These are phyloP conservation scores for Drosophila borealis DNA, from an alignment of 2,888 invertebrate genomes.

Conservation along the genomic window DNA sequence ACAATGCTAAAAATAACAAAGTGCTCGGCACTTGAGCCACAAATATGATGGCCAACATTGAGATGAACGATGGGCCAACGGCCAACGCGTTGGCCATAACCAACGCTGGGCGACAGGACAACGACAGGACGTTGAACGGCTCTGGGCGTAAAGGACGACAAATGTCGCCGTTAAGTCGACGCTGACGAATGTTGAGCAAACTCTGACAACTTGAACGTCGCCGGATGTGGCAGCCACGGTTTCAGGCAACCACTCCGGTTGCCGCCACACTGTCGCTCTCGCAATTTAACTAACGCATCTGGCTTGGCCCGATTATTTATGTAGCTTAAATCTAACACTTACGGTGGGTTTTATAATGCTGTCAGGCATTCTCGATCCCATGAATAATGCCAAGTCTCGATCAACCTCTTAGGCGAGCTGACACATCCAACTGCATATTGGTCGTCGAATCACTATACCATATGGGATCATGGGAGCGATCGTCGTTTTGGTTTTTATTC, in stretches of 20 bases:
- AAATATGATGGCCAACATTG: conserved; percentile 64
- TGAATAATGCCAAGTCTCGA: no score
- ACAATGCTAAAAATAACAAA: conserved; percentile 74
- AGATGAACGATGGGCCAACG: conserved; percentile 15
- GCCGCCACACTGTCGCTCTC: background rate
- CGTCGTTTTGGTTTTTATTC: no score
- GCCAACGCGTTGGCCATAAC: conserved; percentile 20
- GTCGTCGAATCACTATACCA: no score
- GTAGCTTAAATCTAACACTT: no score
- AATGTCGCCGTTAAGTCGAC: conserved; percentile 68
- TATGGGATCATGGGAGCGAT: no score
- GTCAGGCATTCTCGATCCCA: no score
- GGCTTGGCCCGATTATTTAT: no score
- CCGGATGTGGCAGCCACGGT: conserved; percentile 8
- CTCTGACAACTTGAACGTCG: conserved; percentile 32
- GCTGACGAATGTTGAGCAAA: conserved; percentile 68
- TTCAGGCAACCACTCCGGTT: conserved; percentile 17
- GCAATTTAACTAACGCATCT: no score
- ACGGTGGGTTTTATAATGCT: no score
- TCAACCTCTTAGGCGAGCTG: no score
- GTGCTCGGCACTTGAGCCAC: conserved; percentile 73
- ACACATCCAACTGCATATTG: no score
- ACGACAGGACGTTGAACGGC: background rate
- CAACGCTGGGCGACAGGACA: background rate
- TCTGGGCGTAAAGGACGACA: conserved; percentile 12